Conservation (phyloP, 2,797 vertebrate species). For the Neoniphon sammara region DNA sequence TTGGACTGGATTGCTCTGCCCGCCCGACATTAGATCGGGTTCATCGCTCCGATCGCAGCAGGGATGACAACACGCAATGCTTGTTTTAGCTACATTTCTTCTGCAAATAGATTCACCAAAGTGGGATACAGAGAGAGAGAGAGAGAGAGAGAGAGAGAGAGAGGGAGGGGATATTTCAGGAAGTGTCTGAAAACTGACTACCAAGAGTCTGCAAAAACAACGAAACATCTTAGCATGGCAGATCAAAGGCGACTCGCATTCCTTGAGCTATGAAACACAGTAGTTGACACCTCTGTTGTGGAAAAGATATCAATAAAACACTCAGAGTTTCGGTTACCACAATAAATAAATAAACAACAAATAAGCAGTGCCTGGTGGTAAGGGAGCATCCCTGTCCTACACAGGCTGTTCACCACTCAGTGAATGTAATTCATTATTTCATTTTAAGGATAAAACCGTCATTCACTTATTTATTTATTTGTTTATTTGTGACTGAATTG, state of each 20-base stretch:
- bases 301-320: neutral
- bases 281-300: neutral
- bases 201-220: neutral
- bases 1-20: neutral
- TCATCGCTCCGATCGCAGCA: neutral
- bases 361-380: too few relatives aligned
- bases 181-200: neutral
- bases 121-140: neutral
- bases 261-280: neutral
- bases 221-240: neutral
- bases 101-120: slow-evolving; percentile 1
- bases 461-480: too few relatives aligned
- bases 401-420: neutral
- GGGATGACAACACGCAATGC: neutral
- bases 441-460: slow-evolving; percentile 8
- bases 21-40: neutral
- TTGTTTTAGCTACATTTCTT: neutral
- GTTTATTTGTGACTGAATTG: too few relatives aligned
- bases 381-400: too few relatives aligned
- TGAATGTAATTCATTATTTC: neutral
- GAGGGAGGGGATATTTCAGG: neutral
- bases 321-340: neutral
- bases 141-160: neutral
- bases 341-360: neutral
- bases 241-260: neutral